phyloP scores from a whole-genome alignment of 1,140 invertebrate species.

The Bradysia coprophila region DNA sequence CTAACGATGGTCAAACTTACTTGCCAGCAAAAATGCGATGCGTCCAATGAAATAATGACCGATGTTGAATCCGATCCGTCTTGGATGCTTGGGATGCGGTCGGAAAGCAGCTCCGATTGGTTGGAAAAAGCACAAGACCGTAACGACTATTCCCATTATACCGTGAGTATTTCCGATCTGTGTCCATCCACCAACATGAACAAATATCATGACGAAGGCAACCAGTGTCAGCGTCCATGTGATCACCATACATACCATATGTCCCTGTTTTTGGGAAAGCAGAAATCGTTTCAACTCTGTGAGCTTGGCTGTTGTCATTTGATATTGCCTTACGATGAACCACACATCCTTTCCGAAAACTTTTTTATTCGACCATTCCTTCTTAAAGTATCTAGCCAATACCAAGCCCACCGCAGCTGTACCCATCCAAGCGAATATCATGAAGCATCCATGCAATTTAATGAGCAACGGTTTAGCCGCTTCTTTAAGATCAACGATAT shows the following conservation, averaged over 20 bases:
- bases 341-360: constrained; percentile 71
- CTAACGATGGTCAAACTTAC: too few relatives aligned
- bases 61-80: constrained; percentile 77
- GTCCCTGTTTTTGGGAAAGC: too few relatives aligned
- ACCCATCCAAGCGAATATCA: constrained; percentile 78
- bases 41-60: constrained; percentile 77
- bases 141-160: constrained; percentile 49
- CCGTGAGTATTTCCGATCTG: constrained; percentile 46
- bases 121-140: constrained; percentile 58
- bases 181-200: constrained; percentile 55
- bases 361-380: constrained; percentile 58
- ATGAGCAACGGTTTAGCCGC: constrained; percentile 40
- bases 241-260: constrained; percentile 55
- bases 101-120: constrained; percentile 65
- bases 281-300: too few relatives aligned
- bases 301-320: too few relatives aligned
- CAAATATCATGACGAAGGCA: constrained; percentile 58
- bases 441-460: constrained; percentile 59
- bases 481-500: constrained; percentile 32
- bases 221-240: constrained; percentile 53
- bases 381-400: constrained; percentile 60
- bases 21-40: constrained; percentile 63
- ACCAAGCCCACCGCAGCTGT: constrained; percentile 70
- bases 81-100: constrained; percentile 39
- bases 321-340: constrained; percentile 66